phyloP scores from a whole-genome alignment of 2,113 vertebrate species.

The Rynchops niger region DNA sequence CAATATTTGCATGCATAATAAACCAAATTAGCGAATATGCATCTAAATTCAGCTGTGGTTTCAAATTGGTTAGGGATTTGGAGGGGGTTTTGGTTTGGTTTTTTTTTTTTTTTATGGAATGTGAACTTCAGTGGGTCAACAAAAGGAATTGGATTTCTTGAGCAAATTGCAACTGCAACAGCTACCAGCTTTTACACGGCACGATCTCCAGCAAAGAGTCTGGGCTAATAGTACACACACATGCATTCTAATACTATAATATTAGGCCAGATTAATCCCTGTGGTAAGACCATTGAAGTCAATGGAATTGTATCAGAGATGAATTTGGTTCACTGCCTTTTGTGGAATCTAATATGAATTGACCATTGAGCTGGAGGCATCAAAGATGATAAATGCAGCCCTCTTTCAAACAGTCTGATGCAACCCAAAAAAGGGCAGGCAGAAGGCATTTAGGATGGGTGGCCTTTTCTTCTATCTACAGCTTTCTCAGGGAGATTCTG shows the following conservation, averaged over 20 bases:
- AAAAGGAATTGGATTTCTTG: slow-evolving; percentile 68
- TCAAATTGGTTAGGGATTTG: slow-evolving; percentile 53
- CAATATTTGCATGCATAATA: slow-evolving; percentile 84
- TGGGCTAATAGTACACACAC: slow-evolving; percentile 9
- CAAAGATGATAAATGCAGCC: slow-evolving; percentile 48
- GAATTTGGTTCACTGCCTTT: slow-evolving; percentile 62
- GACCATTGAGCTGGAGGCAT: slow-evolving; percentile 42
- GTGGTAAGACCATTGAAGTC: slow-evolving; percentile 58
- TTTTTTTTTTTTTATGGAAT: slow-evolving; percentile 20
- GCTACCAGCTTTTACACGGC: slow-evolving; percentile 51
- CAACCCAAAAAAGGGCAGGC: slow-evolving; percentile 62
- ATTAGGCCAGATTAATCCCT: slow-evolving; percentile 57
- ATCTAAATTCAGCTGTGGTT: slow-evolving; percentile 76
- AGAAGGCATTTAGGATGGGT: slow-evolving; percentile 63
- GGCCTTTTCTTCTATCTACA: slow-evolving; percentile 53
- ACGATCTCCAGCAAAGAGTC: slow-evolving; percentile 36
- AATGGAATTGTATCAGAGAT: slow-evolving; percentile 57
- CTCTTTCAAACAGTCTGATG: slow-evolving; percentile 59
- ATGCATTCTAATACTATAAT: slow-evolving; percentile 24
- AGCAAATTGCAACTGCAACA: slow-evolving; percentile 67
- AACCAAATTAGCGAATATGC: slow-evolving; percentile 80
- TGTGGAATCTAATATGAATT: slow-evolving; percentile 37
- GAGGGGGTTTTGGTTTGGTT: background rate
- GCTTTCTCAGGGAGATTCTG: slow-evolving; percentile 67
- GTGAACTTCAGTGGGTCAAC: slow-evolving; percentile 66